Evolutionary conservation across 2,113 vertebrate species (phyloP), one percentile per base, ranked within the genome.

Genomic region (Macquaria ambigua): DNA sequence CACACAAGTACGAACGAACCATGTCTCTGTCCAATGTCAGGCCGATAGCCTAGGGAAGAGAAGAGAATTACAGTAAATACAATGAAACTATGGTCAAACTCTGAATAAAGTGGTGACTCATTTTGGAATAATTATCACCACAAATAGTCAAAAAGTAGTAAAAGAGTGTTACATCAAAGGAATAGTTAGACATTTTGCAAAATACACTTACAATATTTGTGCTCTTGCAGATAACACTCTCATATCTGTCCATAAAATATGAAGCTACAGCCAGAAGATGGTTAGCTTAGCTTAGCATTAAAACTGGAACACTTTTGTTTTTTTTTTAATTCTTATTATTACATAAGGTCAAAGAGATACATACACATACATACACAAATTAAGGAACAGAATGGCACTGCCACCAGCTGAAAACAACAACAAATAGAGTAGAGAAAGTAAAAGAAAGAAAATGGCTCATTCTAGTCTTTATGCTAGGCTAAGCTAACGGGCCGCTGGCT

Each of bases 1-100:
- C 53, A 69, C 96, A 96, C 63, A 96, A 11, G 74, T 89, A 83
- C 12, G 5, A 55, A 3, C 0, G 58, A 25, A 92, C 88, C 9
- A 77, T 61, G 1, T 78, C 8, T 58, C 43, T 85, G 83, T 94
- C 87, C 48, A 95, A 16, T 1, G 68, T 77, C 79, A 96, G 83
- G 15, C 58, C 79, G 0, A 90, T 61, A 16, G 94, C 93, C 96
- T 96, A 48, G 62, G 41, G 48, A 21, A 66, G 46, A 78, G 21
- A 81, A 3, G 18, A 55, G 1, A 20, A 7, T 46, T 21, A 41
- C 20, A 61, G 31, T 43, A 20, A 48, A 70, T 34, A 53, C 39
- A 25, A 46, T 59, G 1, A 12, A 66, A 66, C 4, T 15, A 2
- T 43, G n/a, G 39, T 78, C 70, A 74, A 31, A 75, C 34, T 34